Conservation (phyloP, 2,888 invertebrate species). For the Ctenicera cuprea region DNA sequence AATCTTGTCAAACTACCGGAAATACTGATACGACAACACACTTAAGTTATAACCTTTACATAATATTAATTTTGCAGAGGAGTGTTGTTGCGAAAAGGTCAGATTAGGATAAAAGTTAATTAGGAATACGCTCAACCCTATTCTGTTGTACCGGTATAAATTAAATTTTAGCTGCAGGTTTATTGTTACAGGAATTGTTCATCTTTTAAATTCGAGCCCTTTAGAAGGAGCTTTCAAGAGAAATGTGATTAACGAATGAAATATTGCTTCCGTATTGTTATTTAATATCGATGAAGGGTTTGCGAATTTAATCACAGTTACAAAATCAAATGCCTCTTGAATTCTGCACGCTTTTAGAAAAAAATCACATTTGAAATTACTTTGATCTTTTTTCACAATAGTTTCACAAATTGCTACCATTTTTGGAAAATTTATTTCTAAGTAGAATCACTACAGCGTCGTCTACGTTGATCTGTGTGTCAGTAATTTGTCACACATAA, state of each 20-base stretch:
- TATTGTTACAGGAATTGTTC: conserved; percentile 31
- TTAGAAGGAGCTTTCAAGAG: conserved; percentile 11
- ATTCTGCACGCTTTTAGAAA: too few relatives aligned
- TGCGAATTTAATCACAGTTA: not conserved
- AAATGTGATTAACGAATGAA: conserved; percentile 33
- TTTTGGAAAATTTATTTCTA: too few relatives aligned
- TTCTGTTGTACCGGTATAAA: conserved; percentile 22
- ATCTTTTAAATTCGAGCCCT: conserved; percentile 28
- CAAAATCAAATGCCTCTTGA: too few relatives aligned
- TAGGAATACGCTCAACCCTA: conserved; percentile 39
- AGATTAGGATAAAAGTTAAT: conserved; percentile 49
- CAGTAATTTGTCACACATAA: too few relatives aligned
- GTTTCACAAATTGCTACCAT: too few relatives aligned
- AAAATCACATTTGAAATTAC: too few relatives aligned
- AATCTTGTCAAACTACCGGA: conserved; percentile 19
- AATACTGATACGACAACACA: not conserved
- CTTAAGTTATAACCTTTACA: conserved; percentile 37
- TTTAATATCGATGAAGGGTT: not conserved
- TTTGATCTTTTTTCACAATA: too few relatives aligned
- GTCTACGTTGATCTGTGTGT: too few relatives aligned
- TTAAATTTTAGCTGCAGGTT: conserved; percentile 40
- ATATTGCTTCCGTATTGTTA: conserved; percentile 12
- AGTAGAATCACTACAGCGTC: too few relatives aligned
- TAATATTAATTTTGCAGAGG: conserved; percentile 19
- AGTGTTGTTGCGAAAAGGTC: conserved; percentile 23